Conservation (phyloP, 2,797 vertebrate genomes). For the Dallia pectoralis region DNA sequence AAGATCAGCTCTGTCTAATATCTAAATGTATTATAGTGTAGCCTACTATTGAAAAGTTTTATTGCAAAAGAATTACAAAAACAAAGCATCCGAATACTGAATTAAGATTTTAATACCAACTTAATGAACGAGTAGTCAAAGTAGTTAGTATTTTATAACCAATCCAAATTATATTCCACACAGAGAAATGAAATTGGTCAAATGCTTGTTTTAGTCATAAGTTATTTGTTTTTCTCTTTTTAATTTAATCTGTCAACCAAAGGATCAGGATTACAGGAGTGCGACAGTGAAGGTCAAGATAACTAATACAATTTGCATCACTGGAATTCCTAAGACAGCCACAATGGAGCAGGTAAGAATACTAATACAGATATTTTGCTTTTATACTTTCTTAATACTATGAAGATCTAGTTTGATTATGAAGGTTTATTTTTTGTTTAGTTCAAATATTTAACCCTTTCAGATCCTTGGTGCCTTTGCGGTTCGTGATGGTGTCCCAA, state of each 20-base stretch:
- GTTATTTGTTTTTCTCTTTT: conserved; percentile 21
- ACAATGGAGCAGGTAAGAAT: conserved; percentile 90
- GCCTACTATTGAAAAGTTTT: too few relatives aligned
- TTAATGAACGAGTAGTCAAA: too few relatives aligned
- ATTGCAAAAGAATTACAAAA: too few relatives aligned
- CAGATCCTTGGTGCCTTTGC: conserved; percentile 80
- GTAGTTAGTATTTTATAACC: neutral
- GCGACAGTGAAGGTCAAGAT: conserved; percentile 82
- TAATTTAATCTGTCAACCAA: conserved; percentile 43
- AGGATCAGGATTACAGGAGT: conserved; percentile 83
- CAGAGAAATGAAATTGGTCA: too few relatives aligned
- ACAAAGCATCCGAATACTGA: too few relatives aligned
- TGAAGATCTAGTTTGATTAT: neutral
- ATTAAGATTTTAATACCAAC: too few relatives aligned
- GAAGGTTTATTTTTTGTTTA: neutral
- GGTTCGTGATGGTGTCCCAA: conserved; percentile 73
- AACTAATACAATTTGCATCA: conserved; percentile 88
- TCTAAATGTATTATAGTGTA: too few relatives aligned
- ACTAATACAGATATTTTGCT: neutral
- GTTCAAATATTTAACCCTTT: conserved; percentile 10
- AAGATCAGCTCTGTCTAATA: too few relatives aligned
- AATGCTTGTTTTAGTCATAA: neutral
- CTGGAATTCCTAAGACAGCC: conserved; percentile 91
- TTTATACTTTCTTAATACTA: neutral
- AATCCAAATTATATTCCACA: neutral